phyloP scores from a whole-genome alignment of 1,140 invertebrate species.

The Dendrolimus kikuchii region DNA sequence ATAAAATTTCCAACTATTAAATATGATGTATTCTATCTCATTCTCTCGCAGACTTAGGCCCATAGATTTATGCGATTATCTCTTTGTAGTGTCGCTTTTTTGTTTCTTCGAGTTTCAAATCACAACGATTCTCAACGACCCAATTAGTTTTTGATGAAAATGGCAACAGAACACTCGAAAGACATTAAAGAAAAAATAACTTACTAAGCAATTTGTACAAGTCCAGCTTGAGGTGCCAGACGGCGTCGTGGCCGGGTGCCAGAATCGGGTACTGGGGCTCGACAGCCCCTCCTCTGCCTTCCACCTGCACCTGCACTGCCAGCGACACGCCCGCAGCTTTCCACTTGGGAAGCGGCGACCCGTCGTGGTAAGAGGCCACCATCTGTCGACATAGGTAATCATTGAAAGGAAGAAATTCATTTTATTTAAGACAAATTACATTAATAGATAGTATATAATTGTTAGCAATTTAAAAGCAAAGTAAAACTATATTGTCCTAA shows the following conservation, averaged over 20 bases:
- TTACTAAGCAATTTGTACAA: slow-evolving; percentile 51
- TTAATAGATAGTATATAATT: too few species aligned
- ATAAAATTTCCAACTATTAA: too few species aligned
- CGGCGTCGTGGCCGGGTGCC: slow-evolving; percentile 48
- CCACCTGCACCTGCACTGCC: slow-evolving; percentile 29
- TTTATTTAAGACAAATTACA: too few species aligned
- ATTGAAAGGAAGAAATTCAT: not conserved
- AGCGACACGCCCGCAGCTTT: slow-evolving; percentile 44
- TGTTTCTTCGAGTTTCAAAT: not conserved
- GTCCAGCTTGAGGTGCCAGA: slow-evolving; percentile 51
- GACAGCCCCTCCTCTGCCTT: slow-evolving; percentile 41
- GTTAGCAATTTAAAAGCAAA: too few species aligned
- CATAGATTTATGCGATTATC: not conserved
- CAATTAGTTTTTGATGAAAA: too few species aligned
- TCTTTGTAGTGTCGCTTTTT: not conserved
- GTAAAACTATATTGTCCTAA: too few species aligned
- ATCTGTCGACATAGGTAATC: slow-evolving; percentile 29
- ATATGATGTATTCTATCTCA: too few species aligned
- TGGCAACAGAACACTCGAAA: too few species aligned
- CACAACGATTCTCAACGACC: too few species aligned
- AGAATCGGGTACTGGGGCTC: slow-evolving; percentile 40
- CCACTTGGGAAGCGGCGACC: slow-evolving; percentile 44
- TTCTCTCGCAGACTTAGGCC: too few species aligned
- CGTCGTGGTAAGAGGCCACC: slow-evolving; percentile 62
- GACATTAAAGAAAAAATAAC: slow-evolving; percentile 11